Conservation (phyloP, 2,113 vertebrate species). For the Terrapene triunguis region DNA sequence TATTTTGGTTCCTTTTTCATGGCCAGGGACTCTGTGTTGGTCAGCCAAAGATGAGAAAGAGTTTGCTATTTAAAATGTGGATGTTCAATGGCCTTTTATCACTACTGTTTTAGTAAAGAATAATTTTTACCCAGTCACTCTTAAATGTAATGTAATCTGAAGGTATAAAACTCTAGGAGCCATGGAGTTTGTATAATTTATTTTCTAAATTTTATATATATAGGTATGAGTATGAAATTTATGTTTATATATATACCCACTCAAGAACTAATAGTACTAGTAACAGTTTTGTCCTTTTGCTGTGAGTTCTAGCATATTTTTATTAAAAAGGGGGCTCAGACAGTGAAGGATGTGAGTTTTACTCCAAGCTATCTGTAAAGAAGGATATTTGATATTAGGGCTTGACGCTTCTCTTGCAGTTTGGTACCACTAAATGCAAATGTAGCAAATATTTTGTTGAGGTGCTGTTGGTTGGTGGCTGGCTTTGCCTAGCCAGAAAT, state of each 20-base stretch:
- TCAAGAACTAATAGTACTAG: not conserved
- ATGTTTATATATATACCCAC: not conserved
- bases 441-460: not conserved
- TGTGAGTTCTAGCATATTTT: not conserved
- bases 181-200: not conserved
- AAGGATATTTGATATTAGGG: not conserved
- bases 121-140: not conserved
- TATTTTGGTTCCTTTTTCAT: not conserved
- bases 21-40: not conserved
- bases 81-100: not conserved
- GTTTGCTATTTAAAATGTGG: not conserved
- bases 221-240: not conserved
- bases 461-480: not conserved
- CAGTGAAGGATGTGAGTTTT: not conserved
- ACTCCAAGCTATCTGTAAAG: not conserved
- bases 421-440: not conserved
- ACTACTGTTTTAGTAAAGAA: not conserved
- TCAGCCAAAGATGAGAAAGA: not conserved
- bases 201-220: not conserved
- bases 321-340: not conserved
- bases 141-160: accelerated
- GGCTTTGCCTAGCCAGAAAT: not conserved
- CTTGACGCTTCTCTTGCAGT: not conserved
- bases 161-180: not conserved
- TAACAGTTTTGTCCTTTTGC: not conserved